These are phyloP conservation scores for Embiotoca jacksoni DNA, from an alignment of 2,113 vertebrate species.

Conservation along the genomic window DNA sequence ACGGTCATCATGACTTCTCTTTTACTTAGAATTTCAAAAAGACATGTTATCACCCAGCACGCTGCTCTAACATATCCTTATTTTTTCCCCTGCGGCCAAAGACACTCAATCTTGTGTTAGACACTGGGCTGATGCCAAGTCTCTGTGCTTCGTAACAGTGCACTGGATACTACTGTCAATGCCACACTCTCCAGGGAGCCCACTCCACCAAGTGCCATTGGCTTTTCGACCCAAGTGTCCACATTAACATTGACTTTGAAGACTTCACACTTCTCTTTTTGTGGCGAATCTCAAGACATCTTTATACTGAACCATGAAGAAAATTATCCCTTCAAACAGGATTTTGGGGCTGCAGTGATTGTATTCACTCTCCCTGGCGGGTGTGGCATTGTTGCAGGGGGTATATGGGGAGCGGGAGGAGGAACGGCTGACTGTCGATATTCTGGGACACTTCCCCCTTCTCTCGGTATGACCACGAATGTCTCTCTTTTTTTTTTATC, in stretches of 20 bases:
- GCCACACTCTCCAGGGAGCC: constrained; percentile 43
- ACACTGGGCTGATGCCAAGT: constrained; percentile 37
- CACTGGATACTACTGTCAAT: constrained; percentile 53
- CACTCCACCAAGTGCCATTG: constrained; percentile 25
- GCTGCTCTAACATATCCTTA: constrained; percentile 29
- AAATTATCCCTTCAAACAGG: constrained; percentile 68
- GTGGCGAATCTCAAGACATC: constrained; percentile 53
- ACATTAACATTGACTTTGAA: constrained; percentile 55
- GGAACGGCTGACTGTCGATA: constrained; percentile 29
- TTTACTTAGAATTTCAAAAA: background rate
- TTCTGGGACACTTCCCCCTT: constrained; percentile 15
- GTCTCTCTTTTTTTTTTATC: constrained; percentile 13
- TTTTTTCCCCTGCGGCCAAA: constrained; percentile 29
- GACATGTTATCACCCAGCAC: background rate
- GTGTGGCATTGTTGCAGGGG: constrained; percentile 33
- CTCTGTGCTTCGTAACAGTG: constrained; percentile 27
- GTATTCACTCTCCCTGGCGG: constrained; percentile 47
- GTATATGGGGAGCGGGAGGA: constrained; percentile 14
- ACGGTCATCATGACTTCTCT: background rate
- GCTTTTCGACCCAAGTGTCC: constrained; percentile 42
- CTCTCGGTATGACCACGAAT: constrained; percentile 1
- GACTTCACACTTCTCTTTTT: constrained; percentile 61
- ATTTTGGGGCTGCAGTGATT: constrained; percentile 58
- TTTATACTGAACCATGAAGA: constrained; percentile 67
- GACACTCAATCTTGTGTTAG: constrained; percentile 23